Evolutionary conservation across 2,113 vertebrate species (phyloP), one percentile per base, ranked within the genome.

Genomic region (Notothenia rossii): DNA sequence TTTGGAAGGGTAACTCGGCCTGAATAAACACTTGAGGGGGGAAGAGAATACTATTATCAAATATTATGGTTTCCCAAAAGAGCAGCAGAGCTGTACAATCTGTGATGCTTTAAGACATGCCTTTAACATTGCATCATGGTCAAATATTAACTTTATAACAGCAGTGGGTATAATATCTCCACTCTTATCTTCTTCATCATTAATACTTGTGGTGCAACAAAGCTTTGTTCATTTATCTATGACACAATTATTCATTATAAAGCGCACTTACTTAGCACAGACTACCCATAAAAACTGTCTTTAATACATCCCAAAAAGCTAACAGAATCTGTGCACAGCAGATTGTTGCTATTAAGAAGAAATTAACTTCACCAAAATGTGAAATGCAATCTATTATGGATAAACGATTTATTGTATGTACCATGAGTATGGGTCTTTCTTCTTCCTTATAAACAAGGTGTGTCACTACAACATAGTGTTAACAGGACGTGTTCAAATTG

Each of bases 91-190:
- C 48, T 76, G 5, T 40, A n/a, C 48, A 79, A 55, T 80, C 4
- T 12, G 12, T 20, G 36, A 40, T 59, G n/a, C 53, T 49, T 49
- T 2, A 22, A 72, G 66, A 77, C 33, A 73, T 69, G 8, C 33
- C 15, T 43, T 58, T 40, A 60, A 75, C 54, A 73, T 68, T 73
- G 49, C 48, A 45, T 46, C 12, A 56, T 55, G 11, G 75, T 81
- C 14, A 81, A 88, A 55, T 66, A 82, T 80, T 78, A 81, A 67
- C 79, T 72, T 70, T 17, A 63, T 72, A 20, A 61, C 49, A 67
- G 40, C 40, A 72, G 14, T 8, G 1, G 66, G 10, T n/a, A 45
- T 55, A 51, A 46, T 11, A 46, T 25, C 29, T 40, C 48, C 10
- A 60, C 7, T 48, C 2, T 14, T 64, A 84, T 80, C 68, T 67